A percentile compares a stretch with the other conserved stretches of the same genome.
Conservation (phyloP, 2,888 invertebrate species). For the Alsophila aescularia region DNA sequence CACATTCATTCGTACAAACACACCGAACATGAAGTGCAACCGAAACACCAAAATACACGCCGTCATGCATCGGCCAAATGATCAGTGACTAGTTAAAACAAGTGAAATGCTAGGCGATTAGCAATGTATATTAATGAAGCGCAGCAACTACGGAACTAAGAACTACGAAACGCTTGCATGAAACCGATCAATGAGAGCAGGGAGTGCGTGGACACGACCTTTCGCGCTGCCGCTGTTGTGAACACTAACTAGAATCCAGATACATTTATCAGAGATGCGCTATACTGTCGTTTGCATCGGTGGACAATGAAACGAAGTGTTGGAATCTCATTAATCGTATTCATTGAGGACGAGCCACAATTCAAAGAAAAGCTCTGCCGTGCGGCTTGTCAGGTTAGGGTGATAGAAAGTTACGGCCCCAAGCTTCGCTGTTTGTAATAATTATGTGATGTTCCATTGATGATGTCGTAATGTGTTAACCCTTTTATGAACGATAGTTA, state of each 20-base stretch:
- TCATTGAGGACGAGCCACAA: constrained; percentile 3
- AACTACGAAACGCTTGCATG: constrained; percentile 1
- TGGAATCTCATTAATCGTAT: constrained; percentile 8
- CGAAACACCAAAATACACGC: constrained; percentile 1
- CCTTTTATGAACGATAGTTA: neutral
- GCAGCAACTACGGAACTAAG: constrained; percentile 5
- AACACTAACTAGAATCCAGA: neutral
- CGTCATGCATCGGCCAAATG: constrained; percentile 6
- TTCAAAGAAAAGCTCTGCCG: neutral
- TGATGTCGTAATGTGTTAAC: neutral
- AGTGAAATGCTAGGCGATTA: constrained; percentile 3
- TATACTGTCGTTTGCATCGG: neutral
- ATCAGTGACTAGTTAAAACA: neutral
- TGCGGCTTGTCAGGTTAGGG: neutral
- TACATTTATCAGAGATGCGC: neutral
- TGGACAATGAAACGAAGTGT: neutral
- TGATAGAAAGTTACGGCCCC: constrained; percentile 6
- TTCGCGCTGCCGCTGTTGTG: no score
- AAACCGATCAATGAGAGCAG: constrained; percentile 7
- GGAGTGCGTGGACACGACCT: neutral
- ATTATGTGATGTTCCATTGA: neutral
- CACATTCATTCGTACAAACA: constrained; percentile 11
- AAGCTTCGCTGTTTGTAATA: constrained; percentile 8
- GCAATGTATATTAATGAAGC: constrained; percentile 7
- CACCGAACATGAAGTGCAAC: neutral